phyloP scores from a whole-genome alignment of 2,888 invertebrate genomes.

The Griposia aprilina region DNA sequence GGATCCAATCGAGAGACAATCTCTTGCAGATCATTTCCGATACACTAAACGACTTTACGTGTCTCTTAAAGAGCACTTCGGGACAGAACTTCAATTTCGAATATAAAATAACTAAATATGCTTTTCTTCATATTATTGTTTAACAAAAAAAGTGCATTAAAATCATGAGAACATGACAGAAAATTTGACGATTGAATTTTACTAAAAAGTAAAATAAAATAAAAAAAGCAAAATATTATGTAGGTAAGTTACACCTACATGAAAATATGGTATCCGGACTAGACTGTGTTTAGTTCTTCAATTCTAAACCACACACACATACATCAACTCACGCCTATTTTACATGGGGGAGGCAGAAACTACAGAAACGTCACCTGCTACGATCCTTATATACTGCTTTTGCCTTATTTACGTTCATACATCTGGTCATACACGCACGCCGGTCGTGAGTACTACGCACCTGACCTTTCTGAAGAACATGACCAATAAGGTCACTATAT shows the following conservation, averaged over 20 bases:
- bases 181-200: too few species aligned
- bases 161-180: not conserved
- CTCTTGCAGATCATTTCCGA: slow-evolving; percentile 14
- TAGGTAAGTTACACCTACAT: not conserved
- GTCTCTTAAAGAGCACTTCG: not conserved
- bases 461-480: too few species aligned
- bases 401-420: too few species aligned
- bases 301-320: not conserved
- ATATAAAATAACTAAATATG: not conserved
- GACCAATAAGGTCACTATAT: too few species aligned
- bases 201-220: too few species aligned
- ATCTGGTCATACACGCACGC: too few species aligned
- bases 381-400: too few species aligned
- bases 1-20: slow-evolving; percentile 24
- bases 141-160: not conserved
- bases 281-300: not conserved
- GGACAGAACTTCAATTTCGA: not conserved
- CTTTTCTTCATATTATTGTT: slow-evolving; percentile 6
- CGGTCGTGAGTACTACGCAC: too few species aligned
- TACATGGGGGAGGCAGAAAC: too few species aligned
- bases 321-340: too few species aligned
- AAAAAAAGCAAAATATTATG: too few species aligned
- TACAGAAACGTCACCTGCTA: too few species aligned
- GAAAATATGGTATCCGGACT: not conserved
- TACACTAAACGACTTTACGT: slow-evolving; percentile 13